phyloP scores from a whole-genome alignment of 2,113 vertebrate species.

The Leptobrachium leishanense region DNA sequence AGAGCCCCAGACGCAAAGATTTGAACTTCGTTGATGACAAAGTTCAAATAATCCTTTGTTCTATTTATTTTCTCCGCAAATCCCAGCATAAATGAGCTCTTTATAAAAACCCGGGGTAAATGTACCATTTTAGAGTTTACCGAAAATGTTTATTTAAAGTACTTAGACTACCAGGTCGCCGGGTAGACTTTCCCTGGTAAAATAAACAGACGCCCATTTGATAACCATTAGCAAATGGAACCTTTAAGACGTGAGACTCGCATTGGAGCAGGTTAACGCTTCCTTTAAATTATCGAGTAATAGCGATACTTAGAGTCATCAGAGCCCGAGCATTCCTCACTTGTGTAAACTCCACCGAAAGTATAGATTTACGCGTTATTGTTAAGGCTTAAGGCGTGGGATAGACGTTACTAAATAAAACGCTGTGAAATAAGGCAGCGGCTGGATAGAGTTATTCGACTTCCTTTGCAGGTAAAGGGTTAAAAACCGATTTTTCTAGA shows the following conservation, averaged over 20 bases:
- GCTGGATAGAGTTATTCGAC: no score
- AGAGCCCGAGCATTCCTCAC: constrained; percentile 32
- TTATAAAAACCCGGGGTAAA: constrained; percentile 56
- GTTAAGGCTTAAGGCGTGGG: background rate
- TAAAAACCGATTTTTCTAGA: no score
- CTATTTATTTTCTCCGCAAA: constrained; percentile 54
- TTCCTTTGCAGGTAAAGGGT: no score
- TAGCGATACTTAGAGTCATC: constrained; percentile 39
- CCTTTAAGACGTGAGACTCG: constrained; percentile 35
- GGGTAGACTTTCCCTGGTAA: constrained; percentile 52
- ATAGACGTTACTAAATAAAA: no score
- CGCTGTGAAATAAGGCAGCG: no score
- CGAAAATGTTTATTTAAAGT: constrained; percentile 63
- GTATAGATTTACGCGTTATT: constrained; percentile 9
- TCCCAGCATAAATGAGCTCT: constrained; percentile 54
- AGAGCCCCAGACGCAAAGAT: constrained; percentile 50
- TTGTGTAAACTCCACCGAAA: constrained; percentile 38
- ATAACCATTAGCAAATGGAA: constrained; percentile 51
- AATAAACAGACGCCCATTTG: constrained; percentile 60
- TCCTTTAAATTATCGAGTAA: constrained; percentile 47
- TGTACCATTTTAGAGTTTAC: constrained; percentile 57
- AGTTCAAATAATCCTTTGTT: constrained; percentile 61
- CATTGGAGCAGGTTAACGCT: constrained; percentile 45
- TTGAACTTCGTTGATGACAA: constrained; percentile 50
- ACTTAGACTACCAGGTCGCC: constrained; percentile 48